Percentiles rank a stretch among this genome's conserved stretches.
Conservation (phyloP, 35 echinoderm and acorn worm genomes). For the Lytechinus pictus region DNA sequence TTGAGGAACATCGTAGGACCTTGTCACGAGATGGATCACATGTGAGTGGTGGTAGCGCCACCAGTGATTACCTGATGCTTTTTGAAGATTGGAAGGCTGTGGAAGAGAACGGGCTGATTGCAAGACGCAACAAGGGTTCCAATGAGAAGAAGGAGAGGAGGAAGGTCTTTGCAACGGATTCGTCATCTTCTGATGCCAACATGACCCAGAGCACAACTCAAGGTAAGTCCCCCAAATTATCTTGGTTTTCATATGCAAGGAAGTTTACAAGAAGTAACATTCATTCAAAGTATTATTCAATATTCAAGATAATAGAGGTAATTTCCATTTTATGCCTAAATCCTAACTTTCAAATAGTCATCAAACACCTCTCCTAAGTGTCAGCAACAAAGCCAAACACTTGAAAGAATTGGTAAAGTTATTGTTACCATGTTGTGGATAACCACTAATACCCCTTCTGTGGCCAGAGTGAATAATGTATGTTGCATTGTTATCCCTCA, state of each 20-base stretch:
- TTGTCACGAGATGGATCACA: conserved; percentile 1
- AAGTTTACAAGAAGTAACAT: too few relatives aligned
- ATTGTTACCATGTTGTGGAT: neutral
- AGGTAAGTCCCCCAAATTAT: neutral
- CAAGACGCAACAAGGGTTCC: conserved; percentile 6
- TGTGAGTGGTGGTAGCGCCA: neutral
- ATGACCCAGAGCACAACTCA: conserved; percentile 25
- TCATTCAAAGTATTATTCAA: too few relatives aligned
- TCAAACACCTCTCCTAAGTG: neutral
- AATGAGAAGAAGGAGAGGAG: conserved; percentile 35
- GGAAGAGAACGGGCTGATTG: conserved; percentile 17
- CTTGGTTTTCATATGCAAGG: neutral
- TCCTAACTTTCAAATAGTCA: too few relatives aligned
- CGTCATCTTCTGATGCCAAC: conserved; percentile 22
- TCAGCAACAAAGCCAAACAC: neutral
- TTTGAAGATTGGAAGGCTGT: conserved; percentile 46
- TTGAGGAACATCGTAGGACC: conserved; percentile 1
- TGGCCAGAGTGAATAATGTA: neutral
- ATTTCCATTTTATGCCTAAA: too few relatives aligned
- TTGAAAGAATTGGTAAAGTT: neutral
- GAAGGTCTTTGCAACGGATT: neutral
- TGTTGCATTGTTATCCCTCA: neutral
- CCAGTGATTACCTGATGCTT: conserved; percentile 32
- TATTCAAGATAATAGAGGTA: too few relatives aligned
- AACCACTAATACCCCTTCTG: neutral